Conservation (phyloP, 2,113 vertebrate species). For the Sander vitreus region DNA sequence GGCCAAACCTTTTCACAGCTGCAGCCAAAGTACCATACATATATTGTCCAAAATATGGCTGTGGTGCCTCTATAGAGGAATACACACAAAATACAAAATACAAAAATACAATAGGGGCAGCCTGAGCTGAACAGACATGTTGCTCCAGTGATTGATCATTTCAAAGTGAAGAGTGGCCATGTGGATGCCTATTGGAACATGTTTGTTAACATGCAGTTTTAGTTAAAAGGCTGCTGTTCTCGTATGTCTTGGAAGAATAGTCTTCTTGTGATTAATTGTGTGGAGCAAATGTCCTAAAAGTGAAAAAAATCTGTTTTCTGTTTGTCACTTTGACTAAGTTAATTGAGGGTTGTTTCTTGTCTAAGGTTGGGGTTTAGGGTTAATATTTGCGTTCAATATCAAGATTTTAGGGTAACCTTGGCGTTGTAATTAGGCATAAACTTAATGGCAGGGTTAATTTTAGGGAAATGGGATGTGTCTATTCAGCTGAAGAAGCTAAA, state of each 20-base stretch:
- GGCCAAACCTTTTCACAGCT: no score
- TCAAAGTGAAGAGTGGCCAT: not conserved
- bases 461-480: no score
- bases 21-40: no score
- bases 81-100: no score
- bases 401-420: not conserved
- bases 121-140: constrained; percentile 14
- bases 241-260: no score
- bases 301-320: not conserved
- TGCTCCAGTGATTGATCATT: constrained; percentile 9
- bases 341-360: not conserved
- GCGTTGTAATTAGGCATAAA: not conserved
- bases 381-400: not conserved
- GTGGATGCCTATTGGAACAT: not conserved
- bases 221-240: not conserved
- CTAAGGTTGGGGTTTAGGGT: not conserved
- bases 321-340: not conserved
- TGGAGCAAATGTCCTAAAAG: not conserved
- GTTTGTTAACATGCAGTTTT: not conserved
- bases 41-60: no score
- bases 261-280: not conserved
- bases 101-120: not conserved
- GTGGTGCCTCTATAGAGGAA: no score
- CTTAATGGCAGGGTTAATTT: no score
- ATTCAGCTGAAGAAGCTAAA: no score